Evolutionary conservation across 2,797 vertebrate genomes (phyloP).

Genomic region (Pristis pectinata): DNA sequence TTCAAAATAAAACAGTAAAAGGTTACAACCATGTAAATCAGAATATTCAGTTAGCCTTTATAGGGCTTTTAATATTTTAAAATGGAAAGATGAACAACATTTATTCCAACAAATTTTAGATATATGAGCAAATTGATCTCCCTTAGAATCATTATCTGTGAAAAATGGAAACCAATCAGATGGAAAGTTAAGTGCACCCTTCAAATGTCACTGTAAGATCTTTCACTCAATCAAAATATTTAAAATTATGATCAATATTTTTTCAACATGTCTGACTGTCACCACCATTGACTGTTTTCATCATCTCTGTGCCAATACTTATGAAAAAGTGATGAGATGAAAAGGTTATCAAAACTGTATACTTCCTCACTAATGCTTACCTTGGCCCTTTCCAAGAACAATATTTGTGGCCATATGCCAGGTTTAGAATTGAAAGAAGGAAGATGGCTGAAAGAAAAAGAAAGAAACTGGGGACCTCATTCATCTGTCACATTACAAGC

Average conservation of each 20-base stretch:
- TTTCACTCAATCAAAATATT: not conserved
- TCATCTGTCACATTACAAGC: too few species aligned
- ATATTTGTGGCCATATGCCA: not conserved
- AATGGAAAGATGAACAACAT: not conserved
- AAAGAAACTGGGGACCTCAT: not conserved
- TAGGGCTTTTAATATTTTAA: not conserved
- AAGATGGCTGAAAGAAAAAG: not conserved
- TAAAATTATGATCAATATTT: not conserved
- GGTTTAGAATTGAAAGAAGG: not conserved
- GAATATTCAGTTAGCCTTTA: not conserved
- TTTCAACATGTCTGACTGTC: not conserved
- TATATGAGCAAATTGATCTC: not conserved
- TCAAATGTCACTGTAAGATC: not conserved
- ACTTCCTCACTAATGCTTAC: not conserved
- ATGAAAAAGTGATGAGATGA: not conserved
- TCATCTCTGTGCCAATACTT: not conserved
- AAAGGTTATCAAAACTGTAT: not conserved
- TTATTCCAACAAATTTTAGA: not conserved
- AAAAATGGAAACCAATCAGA: not conserved
- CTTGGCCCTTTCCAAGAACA: not conserved
- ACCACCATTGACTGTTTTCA: not conserved
- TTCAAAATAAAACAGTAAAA: not conserved
- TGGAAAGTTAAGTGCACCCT: not conserved
- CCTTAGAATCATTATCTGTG: not conserved
- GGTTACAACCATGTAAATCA: not conserved